Evolutionary conservation across 2,888 invertebrate genomes (phyloP).

Genomic region (Cantharis lateralis): DNA sequence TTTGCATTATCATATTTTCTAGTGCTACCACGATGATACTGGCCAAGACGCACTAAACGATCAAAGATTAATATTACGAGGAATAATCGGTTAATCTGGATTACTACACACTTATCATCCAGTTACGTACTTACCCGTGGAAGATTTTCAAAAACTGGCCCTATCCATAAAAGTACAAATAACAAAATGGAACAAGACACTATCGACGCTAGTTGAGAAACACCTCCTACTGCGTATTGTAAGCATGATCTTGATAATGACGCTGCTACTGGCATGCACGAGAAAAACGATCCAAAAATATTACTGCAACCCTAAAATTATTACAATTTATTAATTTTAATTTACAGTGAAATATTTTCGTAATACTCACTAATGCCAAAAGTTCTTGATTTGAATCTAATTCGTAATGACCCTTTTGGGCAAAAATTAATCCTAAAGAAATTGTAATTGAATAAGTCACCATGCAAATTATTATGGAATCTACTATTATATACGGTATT

Average conservation of each 20-base stretch:
- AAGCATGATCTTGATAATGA: slow-evolving; percentile 77
- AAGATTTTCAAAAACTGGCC: slow-evolving; percentile 72
- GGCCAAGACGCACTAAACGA: slow-evolving; percentile 73
- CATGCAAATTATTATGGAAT: slow-evolving; percentile 73
- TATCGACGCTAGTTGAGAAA: slow-evolving; percentile 72
- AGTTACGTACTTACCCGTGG: slow-evolving; percentile 64
- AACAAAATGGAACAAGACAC: slow-evolving; percentile 69
- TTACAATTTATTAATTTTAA: neutral
- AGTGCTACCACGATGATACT: slow-evolving; percentile 83
- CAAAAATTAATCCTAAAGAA: slow-evolving; percentile 82
- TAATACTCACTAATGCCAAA: slow-evolving; percentile 65
- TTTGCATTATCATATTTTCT: slow-evolving; percentile 80
- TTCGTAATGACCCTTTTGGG: slow-evolving; percentile 73
- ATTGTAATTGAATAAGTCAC: slow-evolving; percentile 79
- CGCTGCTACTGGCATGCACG: slow-evolving; percentile 74
- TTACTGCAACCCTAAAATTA: slow-evolving; percentile 71
- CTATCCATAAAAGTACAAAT: slow-evolving; percentile 71
- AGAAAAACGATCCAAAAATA: slow-evolving; percentile 74
- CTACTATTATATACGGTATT: slow-evolving; percentile 64
- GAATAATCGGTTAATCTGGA: no score
- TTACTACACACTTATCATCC: neutral
- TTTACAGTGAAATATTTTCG: neutral
- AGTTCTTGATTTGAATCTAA: slow-evolving; percentile 79
- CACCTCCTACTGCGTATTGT: slow-evolving; percentile 81
- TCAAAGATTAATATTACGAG: neutral